Base-by-base conservation (phyloP, 1,140 invertebrate species). In the Tenebrio molitor region DNA sequence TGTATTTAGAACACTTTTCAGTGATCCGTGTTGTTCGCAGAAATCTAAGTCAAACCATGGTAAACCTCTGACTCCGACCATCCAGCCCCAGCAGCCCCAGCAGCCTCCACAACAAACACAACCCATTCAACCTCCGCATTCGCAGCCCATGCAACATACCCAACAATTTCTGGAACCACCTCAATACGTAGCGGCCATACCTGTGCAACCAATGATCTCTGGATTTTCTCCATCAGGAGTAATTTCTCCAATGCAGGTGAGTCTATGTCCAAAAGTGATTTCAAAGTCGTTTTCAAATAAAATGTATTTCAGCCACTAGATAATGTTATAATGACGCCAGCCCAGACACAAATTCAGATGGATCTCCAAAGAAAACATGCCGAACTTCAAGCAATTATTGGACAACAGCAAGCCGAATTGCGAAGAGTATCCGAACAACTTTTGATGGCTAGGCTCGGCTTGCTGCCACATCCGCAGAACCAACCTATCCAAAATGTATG, bases 341-440 rank as follows among this genome's bases (percentile, higher is more conserved):
- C 88, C 5, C 91, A 91, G 77, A 87, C 86, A 29, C 91, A 91
- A 77, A 87, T 82, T 10, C 89, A 92, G 82, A 91, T 91, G 77
- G 91, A 94, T 81, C 81, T 95, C 77, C 91, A 94, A 80, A 87
- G 90, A 1, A 95, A 95, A 76, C 94, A 95, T 75, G 92, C 93
- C 74, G 90, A 95, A 80, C 83, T 96, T 23, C 93, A 95, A 76
- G 91, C 93, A 77, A 86, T 94, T 74, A 95, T 96, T 68, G 88
- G 92, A 19, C 89, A 93, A 76, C 94, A 96, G 78, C 93, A 96
- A 79, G 93, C 95, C 79, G 94, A 96, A 82, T 81, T 96, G 71
- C 85, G 91, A 39, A 88, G 90, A 71, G 92, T 95, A 1, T 93
- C 92, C 15, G 93, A 96, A 79, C 94, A 95, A 79, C 84, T 96